Percentiles rank a stretch among this genome's conserved stretches.
Conservation (phyloP, 2,113 vertebrate species). For the Lamprotornis superbus region DNA sequence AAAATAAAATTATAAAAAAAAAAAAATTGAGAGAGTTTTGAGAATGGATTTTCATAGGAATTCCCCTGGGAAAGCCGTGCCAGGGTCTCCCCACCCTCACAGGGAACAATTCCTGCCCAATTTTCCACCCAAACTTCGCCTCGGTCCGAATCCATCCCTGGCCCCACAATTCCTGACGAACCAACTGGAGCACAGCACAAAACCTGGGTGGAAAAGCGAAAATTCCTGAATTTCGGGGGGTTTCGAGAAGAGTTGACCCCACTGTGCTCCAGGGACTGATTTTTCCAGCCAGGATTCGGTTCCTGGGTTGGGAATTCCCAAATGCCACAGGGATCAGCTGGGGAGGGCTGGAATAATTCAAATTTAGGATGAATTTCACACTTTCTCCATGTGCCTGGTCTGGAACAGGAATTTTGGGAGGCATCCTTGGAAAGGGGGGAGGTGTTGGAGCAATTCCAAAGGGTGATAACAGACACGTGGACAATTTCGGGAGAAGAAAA, state of each 20-base stretch:
- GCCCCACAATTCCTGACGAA: neutral
- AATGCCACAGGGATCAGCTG: rapidly evolving
- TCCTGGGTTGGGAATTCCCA: neutral
- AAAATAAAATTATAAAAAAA: no score
- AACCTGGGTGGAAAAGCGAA: rapidly evolving
- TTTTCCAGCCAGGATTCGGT: neutral
- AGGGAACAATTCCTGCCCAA: neutral
- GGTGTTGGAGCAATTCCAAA: neutral
- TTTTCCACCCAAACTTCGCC: neutral
- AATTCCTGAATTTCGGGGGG: neutral
- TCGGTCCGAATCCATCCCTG: neutral
- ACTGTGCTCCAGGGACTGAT: neutral
- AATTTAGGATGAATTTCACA: neutral
- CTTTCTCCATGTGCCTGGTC: rapidly evolving
- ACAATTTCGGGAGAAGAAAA: neutral
- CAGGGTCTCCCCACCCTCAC: neutral
- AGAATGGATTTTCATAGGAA: neutral
- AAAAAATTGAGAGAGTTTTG: no score
- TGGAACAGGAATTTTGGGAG: neutral
- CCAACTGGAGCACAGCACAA: neutral
- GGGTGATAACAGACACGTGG: neutral
- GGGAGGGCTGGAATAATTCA: neutral
- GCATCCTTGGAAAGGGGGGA: neutral
- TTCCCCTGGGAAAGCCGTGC: neutral
- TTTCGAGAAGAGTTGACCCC: neutral